phyloP scores from a whole-genome alignment of 2,888 invertebrate genomes.

The Mythimna albipuncta region DNA sequence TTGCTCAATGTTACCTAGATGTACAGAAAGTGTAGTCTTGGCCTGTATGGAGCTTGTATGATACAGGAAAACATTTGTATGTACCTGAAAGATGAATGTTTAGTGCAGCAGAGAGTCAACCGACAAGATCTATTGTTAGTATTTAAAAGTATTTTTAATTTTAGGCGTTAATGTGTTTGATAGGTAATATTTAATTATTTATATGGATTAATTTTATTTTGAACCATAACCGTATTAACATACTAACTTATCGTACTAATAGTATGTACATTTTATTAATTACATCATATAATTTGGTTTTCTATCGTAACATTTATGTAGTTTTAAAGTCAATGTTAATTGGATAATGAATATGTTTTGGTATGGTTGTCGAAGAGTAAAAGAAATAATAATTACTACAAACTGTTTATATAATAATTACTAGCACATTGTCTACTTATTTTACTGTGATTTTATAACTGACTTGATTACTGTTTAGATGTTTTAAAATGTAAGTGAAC shows the following conservation, averaged over 20 bases:
- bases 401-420: conserved; percentile 49
- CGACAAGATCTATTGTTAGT: conserved; percentile 46
- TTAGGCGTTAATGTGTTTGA: conserved; percentile 60
- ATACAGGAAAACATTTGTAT: conserved; percentile 48
- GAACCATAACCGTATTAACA: conserved; percentile 37
- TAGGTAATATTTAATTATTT: conserved; percentile 63
- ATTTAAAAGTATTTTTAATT: conserved; percentile 56
- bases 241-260: conserved; percentile 32
- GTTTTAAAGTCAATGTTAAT: conserved; percentile 47
- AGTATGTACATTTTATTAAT: conserved; percentile 62
- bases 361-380: conserved; percentile 44
- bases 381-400: conserved; percentile 4
- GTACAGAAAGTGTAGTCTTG: neutral
- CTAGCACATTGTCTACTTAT: conserved; percentile 62
- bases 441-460: conserved; percentile 86
- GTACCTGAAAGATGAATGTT: conserved; percentile 62
- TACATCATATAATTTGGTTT: conserved; percentile 54
- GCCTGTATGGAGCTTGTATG: conserved; percentile 33
- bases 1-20: conserved; percentile 12
- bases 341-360: conserved; percentile 40
- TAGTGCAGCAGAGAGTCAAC: conserved; percentile 48
- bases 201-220: conserved; percentile 51
- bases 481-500: conserved; percentile 74
- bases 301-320: conserved; percentile 29
- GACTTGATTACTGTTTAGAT: conserved; percentile 73